Evolutionary conservation across 2,113 vertebrate species (phyloP).

Genomic region (Himantopus leucocephalus): DNA sequence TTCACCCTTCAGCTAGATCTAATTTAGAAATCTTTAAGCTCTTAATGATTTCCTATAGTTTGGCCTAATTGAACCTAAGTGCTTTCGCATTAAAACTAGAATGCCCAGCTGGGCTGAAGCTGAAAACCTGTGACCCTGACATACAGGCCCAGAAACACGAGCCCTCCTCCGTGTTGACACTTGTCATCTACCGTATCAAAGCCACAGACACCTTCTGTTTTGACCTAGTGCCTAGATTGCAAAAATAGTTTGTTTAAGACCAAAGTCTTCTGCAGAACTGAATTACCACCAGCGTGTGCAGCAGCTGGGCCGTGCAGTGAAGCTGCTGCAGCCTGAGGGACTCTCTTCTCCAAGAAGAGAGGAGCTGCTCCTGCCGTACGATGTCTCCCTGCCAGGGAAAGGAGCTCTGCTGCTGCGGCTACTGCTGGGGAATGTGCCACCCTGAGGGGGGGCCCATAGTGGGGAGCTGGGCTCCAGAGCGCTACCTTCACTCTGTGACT

Average conservation of each 20-base stretch:
- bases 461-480: neutral
- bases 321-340: neutral
- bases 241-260: neutral
- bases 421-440: too few species aligned
- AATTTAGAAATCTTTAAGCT: slow-evolving; percentile 38
- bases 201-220: neutral
- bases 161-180: neutral
- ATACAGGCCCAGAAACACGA: neutral
- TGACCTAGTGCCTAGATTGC: neutral
- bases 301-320: neutral
- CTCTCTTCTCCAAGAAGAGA: too few species aligned
- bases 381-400: neutral
- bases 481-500: neutral
- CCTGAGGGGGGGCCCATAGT: accelerated
- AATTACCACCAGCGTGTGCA: accelerated
- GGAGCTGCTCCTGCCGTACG: accelerated
- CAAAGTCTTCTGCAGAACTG: neutral
- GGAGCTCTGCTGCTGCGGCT: neutral
- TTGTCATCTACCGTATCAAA: neutral
- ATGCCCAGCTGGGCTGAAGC: neutral
- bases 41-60: slow-evolving; percentile 50
- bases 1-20: slow-evolving; percentile 38
- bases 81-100: neutral
- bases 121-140: neutral
- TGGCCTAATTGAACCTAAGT: slow-evolving; percentile 31